Evolutionary conservation across 2,113 vertebrate species (phyloP).

Genomic region (Oncorhynchus masou): DNA sequence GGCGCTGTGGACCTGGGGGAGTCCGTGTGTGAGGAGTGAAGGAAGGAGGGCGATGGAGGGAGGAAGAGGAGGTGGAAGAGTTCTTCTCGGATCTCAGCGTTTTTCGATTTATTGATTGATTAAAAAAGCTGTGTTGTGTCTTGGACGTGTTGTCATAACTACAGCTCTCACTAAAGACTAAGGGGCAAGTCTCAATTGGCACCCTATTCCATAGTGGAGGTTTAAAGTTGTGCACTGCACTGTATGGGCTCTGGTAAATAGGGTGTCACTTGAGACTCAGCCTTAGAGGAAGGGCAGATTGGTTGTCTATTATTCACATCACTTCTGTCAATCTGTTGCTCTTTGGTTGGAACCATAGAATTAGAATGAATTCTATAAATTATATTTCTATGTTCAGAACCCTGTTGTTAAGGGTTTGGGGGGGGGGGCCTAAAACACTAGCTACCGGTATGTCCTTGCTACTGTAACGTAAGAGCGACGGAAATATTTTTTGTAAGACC

Average conservation of each 20-base stretch:
- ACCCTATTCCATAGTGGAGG: conserved; percentile 28
- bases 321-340: conserved; percentile 39
- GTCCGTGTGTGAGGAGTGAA: conserved; percentile 79
- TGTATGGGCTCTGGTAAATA: not conserved
- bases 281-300: conserved; percentile 20
- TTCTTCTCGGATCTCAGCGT: not conserved
- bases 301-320: conserved; percentile 52
- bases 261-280: not conserved
- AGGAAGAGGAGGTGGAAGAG: conserved; percentile 1
- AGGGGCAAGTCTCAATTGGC: conserved; percentile 32
- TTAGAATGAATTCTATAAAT: too few relatives aligned
- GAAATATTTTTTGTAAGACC: conserved; percentile 38
- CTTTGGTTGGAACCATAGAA: conserved; percentile 21
- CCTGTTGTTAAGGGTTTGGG: conserved; percentile 11
- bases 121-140: conserved; percentile 36
- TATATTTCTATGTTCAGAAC: conserved; percentile 14
- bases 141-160: conserved; percentile 44
- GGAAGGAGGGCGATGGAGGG: conserved; percentile 8
- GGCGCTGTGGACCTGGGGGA: conserved; percentile 80
- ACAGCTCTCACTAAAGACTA: conserved; percentile 35
- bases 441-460: conserved; percentile 1
- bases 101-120: conserved; percentile 1
- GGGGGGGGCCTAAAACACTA: not conserved
- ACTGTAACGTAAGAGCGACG: not conserved
- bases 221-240: not conserved